Evolutionary conservation across 2,888 invertebrate species (phyloP), one percentile per base, ranked within the genome.

Genomic region (Morinoia aosen): DNA sequence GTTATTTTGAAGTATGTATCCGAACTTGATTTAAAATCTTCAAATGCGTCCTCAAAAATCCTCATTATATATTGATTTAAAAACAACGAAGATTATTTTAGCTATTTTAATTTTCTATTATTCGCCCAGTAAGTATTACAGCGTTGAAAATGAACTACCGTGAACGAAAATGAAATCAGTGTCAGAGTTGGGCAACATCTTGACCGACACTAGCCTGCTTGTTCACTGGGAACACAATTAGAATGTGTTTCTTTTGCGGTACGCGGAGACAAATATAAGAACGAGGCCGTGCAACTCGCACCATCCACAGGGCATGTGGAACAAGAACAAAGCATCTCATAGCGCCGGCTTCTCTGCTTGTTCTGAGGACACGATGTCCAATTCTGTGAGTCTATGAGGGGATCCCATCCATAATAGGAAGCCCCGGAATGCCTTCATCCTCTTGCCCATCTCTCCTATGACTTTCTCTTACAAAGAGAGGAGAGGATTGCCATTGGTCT

Each of bases 401-500:
- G 57, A 93, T 93, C 57, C 56, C 93, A 57, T 93, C 93, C 93
- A 93, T 93, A 93, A 93, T 93, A 93, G 93, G 93, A 93, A 93
- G 93, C 93, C 93, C 56, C n/a, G 56, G 93, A 57, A 93, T 93
- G 39, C 91, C 61, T 91, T 61, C 95, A 25, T 91, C 90, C 39
- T n/a, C 91, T 61, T 95, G 56, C 33, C 64, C 64, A 58, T 76
- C 88, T 57, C 76, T 88, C 57, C 61, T 56, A 88, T 33, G 56
- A 57, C 76, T 88, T 88, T 88, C 95, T 95, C 58, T 40, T n/a
- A 64, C 48, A 90, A 88, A 90, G 90, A 90, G 90, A 90, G 39
- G 90, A 90, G 90, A 90, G 90, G 90, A 90, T 90, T 90, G 90
- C 40, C 90, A 90, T 90, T 48, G 90, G 90, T 90, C 48, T 90